A percentile compares a stretch with the other conserved stretches of the same genome.
These are phyloP conservation scores for Stegana nigrithorax DNA, from an alignment of 2,888 invertebrate genomes.

Conservation along the genomic window DNA sequence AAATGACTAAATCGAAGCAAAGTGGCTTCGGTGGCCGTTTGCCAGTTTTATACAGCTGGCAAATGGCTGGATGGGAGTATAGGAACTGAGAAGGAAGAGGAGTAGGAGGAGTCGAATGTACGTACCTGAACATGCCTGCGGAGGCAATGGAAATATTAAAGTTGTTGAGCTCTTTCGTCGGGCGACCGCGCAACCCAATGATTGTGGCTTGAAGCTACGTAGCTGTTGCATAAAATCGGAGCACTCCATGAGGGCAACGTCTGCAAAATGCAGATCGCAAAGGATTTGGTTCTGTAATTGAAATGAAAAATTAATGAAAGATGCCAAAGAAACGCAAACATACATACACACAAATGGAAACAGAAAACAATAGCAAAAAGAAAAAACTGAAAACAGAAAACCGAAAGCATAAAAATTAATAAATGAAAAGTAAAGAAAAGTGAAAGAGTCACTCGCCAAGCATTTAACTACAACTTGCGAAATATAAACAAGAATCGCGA, in stretches of 20 bases:
- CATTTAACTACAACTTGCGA: too few species aligned
- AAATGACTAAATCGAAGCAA: too few species aligned
- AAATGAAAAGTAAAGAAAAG: too few species aligned
- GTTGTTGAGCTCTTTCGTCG: constrained; percentile 93
- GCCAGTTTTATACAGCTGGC: too few species aligned
- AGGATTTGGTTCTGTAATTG: constrained; percentile 83
- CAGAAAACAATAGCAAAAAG: neutral
- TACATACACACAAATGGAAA: constrained; percentile 20
- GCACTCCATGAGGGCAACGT: constrained; percentile 97
- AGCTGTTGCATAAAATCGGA: constrained; percentile 97
- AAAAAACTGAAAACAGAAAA: neutral
- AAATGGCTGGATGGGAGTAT: too few species aligned
- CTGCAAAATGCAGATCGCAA: constrained; percentile 96
- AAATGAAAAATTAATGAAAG: constrained; percentile 18
- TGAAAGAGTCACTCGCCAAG: constrained; percentile 3
- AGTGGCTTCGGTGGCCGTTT: too few species aligned
- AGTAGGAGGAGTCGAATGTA: constrained; percentile 21
- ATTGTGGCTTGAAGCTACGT: constrained; percentile 95
- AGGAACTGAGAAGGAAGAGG: neutral
- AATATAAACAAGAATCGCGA: too few species aligned
- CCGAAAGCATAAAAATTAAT: too few species aligned
- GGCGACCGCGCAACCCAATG: constrained; percentile 93
- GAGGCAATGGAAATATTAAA: constrained; percentile 91
- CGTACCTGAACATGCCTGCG: constrained; percentile 93
- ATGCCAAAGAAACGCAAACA: too few species aligned